Conservation (phyloP, 2,113 vertebrate genomes). For the Mustela nigripes region DNA sequence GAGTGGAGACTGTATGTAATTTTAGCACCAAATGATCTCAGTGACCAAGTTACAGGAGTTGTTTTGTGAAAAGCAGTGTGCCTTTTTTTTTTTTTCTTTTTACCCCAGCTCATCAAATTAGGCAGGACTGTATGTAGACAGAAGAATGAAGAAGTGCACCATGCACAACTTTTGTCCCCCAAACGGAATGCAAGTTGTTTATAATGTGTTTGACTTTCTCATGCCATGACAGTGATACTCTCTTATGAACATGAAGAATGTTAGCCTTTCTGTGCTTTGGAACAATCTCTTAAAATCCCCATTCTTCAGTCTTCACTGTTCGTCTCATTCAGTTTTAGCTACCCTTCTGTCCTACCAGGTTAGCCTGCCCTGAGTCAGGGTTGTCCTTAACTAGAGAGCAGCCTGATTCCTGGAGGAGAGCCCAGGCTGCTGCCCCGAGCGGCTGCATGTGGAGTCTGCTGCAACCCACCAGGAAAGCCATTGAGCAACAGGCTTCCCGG, state of each 20-base stretch:
- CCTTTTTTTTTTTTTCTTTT: not conserved
- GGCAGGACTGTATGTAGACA: not conserved
- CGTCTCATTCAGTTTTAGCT: slow-evolving; percentile 4
- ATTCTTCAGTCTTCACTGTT: slow-evolving; percentile 13
- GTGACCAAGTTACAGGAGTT: not conserved
- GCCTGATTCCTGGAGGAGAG: not conserved
- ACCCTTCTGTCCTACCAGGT: not conserved
- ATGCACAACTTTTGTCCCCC: not conserved
- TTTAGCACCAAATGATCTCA: slow-evolving; percentile 19
- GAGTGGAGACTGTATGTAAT: not conserved
- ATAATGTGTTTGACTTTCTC: not conserved
- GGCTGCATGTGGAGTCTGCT: not conserved
- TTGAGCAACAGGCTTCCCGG: slow-evolving; percentile 19
- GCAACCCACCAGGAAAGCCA: not conserved
- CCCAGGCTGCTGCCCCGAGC: not conserved
- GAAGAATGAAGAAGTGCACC: not conserved
- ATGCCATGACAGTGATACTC: not conserved
- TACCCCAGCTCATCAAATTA: too few relatives aligned
- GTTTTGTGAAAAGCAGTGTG: not conserved
- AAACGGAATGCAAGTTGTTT: not conserved
- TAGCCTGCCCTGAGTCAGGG: not conserved
- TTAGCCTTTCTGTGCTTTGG: not conserved
- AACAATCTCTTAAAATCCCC: not conserved
- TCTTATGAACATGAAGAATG: not conserved
- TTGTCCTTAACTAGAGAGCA: slow-evolving; percentile 9